Evolutionary conservation across 2,888 invertebrate genomes (phyloP), one percentile per base, ranked within the genome.

Genomic region (Pseudococcus longispinus): DNA sequence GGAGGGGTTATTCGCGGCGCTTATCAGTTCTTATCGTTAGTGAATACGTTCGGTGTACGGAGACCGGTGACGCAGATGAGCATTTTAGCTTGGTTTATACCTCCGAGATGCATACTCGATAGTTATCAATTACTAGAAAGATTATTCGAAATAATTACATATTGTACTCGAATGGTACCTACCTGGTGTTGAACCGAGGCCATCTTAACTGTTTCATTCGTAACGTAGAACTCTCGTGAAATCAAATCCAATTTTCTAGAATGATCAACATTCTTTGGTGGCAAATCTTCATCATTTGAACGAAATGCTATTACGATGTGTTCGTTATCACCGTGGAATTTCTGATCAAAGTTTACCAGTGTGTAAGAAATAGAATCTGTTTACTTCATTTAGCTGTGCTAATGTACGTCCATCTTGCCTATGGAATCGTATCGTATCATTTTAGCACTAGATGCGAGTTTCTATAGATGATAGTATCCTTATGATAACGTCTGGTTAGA

Each of bases 11-110:
- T 60, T 60, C 60, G 60, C 8, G 60, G 23, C n/a, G 77, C 77
- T 80, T 80, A 80, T 80, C 77, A 80, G 37, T 42, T 20, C 77
- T 42, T 20, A 80, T 42, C 37, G 42, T 42, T 80, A 9, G 29
- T 80, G 77, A 80, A 80, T 80, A 80, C 42, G 32, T 80, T 80
- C 42, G 42, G 77, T 42, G 42, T 13, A 80, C 77, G 42, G 42
- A 13, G 77, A 9, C 23, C 23, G 20, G 1, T 46, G 37, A 15
- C 44, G 44, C 44, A 46, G 44, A 46, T 46, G 44, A 46, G 44
- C 15, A 46, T 46, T 44, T 13, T 11, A 46, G 44, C 44, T 46
- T 15, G 44, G 44, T 55, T n/a, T 55, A 55, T n/a, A 6, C 55
- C 4, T n/a, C 6, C 55, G n/a, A 55, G 37, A 9, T 55, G 55